Conservation (phyloP, 2,113 vertebrate genomes). For the Blennius ocellaris region DNA sequence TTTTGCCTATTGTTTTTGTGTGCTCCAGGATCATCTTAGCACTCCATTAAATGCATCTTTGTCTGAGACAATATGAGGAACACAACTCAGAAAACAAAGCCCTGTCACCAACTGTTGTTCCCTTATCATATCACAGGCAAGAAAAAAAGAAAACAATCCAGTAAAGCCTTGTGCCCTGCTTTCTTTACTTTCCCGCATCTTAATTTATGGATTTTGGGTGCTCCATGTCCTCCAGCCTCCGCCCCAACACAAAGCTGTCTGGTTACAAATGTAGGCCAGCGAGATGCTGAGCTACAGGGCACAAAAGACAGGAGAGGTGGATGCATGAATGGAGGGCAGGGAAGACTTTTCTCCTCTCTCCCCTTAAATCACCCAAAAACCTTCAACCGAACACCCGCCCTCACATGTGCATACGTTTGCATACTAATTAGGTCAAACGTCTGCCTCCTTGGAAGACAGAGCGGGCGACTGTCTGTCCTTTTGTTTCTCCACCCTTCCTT, state of each 20-base stretch:
- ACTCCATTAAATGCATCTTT: constrained; percentile 54
- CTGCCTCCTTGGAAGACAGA: constrained; percentile 72
- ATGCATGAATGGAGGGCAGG: constrained; percentile 39
- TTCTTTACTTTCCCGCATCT: constrained; percentile 45
- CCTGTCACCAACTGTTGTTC: constrained; percentile 48
- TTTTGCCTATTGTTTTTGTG: constrained; percentile 51
- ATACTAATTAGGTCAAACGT: constrained; percentile 78
- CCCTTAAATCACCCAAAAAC: constrained; percentile 54
- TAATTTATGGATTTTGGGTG: constrained; percentile 58
- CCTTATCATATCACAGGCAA: constrained; percentile 11
- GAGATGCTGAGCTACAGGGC: constrained; percentile 16
- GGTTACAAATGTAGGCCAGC: constrained; percentile 60
- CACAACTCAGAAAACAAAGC: constrained; percentile 45
- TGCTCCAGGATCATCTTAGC: constrained; percentile 50
- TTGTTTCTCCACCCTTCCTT: constrained; percentile 63
- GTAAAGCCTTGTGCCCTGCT: constrained; percentile 32
- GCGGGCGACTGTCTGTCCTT: constrained; percentile 64
- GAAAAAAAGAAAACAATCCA: constrained; percentile 37
- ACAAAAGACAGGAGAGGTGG: constrained; percentile 42
- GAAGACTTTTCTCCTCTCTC: constrained; percentile 22
- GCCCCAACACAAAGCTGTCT: constrained; percentile 64
- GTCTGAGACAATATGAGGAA: constrained; percentile 52
- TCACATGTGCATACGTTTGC: constrained; percentile 54
- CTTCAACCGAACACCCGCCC: constrained; percentile 34
- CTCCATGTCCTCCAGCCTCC: constrained; percentile 32